These are phyloP conservation scores for Palythoa heliodiscus DNA, from an alignment of 92 coral and sea anemone genomes.

Conservation along the genomic window DNA sequence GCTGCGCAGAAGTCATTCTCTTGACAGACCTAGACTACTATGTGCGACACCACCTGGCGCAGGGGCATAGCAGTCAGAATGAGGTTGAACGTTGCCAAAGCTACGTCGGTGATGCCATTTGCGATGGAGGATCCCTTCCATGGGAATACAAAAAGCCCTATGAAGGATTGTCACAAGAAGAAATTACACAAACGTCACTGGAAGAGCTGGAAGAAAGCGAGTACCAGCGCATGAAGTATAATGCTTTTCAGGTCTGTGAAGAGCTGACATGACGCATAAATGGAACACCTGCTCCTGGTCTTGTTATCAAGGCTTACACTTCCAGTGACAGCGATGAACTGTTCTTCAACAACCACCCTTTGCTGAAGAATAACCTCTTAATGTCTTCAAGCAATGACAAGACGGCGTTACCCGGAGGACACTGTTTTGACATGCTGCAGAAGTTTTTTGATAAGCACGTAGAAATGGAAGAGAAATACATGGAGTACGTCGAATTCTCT, in stretches of 20 bases:
- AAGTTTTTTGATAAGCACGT: no score
- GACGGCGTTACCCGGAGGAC: no score
- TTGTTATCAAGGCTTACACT: conserved; percentile 52
- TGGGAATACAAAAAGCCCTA: conserved; percentile 40
- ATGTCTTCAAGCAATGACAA: not conserved
- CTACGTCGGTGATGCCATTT: conserved; percentile 47
- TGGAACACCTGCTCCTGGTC: conserved; percentile 48
- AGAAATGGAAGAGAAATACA: no score
- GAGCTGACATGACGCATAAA: conserved; percentile 36
- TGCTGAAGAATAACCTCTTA: not conserved
- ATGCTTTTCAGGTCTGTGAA: conserved; percentile 45
- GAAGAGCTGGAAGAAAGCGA: conserved; percentile 45
- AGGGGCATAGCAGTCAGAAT: conserved; percentile 47
- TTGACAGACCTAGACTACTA: conserved; percentile 33
- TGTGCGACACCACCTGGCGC: conserved; percentile 38
- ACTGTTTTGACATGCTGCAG: no score
- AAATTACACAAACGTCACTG: conserved; percentile 10
- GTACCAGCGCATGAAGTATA: conserved; percentile 32
- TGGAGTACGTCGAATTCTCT: no score
- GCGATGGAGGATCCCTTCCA: conserved; percentile 19
- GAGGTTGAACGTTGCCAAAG: conserved; percentile 50
- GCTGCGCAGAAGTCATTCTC: conserved; percentile 24
- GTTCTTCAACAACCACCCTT: conserved; percentile 25
- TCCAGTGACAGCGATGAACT: conserved; percentile 21
- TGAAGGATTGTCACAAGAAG: conserved; percentile 27